Percentiles rank a stretch among this genome's conserved stretches.
Evolutionary conservation across 2,888 invertebrate genomes (phyloP).

Genomic region (Noctua janthina): DNA sequence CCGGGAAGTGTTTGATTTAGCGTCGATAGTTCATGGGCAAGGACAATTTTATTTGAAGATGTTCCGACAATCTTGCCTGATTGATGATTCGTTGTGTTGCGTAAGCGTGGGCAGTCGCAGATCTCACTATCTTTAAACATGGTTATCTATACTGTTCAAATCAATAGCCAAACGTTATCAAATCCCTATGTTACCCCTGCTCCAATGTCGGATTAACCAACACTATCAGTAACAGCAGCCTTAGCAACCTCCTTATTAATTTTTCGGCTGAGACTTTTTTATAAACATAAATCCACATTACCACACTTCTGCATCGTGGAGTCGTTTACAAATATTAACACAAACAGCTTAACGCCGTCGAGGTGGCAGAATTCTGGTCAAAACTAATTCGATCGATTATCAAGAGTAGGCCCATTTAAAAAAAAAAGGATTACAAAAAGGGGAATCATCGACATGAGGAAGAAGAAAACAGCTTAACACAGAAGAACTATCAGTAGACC

Average conservation of each 20-base stretch:
- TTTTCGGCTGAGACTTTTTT: not conserved
- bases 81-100: slow-evolving; percentile 9
- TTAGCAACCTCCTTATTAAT: not conserved
- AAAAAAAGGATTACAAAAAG: no score
- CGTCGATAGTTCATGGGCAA: slow-evolving; percentile 46
- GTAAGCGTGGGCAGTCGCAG: not conserved
- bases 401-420: no score
- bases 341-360: not conserved
- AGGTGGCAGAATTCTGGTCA: no score
- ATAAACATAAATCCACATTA: not conserved
- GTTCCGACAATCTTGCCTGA: not conserved
- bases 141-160: not conserved
- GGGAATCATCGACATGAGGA: no score
- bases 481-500: not conserved
- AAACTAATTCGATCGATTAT: no score
- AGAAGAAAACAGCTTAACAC: no score
- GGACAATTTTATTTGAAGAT: slow-evolving; percentile 24
- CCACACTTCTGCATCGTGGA: no score
- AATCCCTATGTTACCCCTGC: not conserved
- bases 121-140: not conserved
- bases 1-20: slow-evolving; percentile 43
- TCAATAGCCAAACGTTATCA: not conserved
- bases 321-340: no score
- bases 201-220: not conserved
- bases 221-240: not conserved